Evolutionary conservation across 2,113 vertebrate species (phyloP).

Genomic region (Struthidea cinerea): DNA sequence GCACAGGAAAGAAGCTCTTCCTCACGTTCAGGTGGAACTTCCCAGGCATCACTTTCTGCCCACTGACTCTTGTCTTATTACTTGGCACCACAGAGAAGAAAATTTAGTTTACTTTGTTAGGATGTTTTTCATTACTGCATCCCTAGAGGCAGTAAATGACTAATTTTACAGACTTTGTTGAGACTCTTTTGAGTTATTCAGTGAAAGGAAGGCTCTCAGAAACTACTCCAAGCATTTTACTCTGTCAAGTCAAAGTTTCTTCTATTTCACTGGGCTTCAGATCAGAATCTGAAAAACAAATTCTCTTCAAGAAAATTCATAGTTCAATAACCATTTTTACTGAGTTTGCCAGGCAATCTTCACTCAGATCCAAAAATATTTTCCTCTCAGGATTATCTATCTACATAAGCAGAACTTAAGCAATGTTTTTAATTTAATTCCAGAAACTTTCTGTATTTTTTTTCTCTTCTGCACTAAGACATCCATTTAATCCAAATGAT

Average conservation of each 20-base stretch:
- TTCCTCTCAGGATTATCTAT: background rate
- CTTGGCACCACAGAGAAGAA: background rate
- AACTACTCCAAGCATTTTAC: background rate
- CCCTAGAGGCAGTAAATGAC: background rate
- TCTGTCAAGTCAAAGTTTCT: background rate
- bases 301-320: background rate
- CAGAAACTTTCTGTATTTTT: background rate
- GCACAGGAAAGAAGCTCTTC: background rate
- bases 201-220: background rate
- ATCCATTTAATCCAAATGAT: background rate
- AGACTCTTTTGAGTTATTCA: background rate
- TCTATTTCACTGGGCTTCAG: background rate
- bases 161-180: background rate
- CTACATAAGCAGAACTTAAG: background rate
- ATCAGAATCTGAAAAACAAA: background rate
- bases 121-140: background rate
- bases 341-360: background rate
- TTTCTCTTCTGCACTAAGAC: background rate
- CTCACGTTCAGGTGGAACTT: background rate
- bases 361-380: background rate
- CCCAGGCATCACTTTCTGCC: background rate
- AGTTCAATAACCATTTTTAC: background rate
- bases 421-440: background rate
- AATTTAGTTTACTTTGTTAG: background rate
- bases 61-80: background rate